These are phyloP conservation scores for Pseudeuparius sepicola DNA, from an alignment of 2,888 invertebrate species.

Conservation along the genomic window DNA sequence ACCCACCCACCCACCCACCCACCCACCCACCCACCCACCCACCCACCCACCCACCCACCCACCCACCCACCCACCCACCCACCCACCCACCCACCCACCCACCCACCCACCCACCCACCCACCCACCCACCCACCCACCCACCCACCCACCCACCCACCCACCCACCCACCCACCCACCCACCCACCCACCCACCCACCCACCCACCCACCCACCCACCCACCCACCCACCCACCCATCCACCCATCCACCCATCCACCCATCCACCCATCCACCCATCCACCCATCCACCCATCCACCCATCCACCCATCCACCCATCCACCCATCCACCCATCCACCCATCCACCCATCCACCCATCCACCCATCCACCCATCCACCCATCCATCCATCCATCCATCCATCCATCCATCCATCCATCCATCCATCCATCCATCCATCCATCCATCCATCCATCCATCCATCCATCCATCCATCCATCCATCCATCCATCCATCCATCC, in stretches of 20 bases:
- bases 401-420: too few relatives aligned
- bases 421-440: too few relatives aligned
- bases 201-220: conserved; percentile 3
- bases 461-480: conserved; percentile 2
- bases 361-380: too few relatives aligned
- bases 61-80: conserved; percentile 1
- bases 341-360: too few relatives aligned
- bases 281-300: conserved; percentile 3
- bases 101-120: conserved; percentile 3
- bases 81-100: conserved; percentile 1
- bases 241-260: conserved; percentile 3
- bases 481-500: conserved; percentile 1
- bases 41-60: too few relatives aligned
- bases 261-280: conserved; percentile 2
- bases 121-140: conserved; percentile 3
- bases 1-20: too few relatives aligned
- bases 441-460: too few relatives aligned
- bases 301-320: conserved; percentile 3
- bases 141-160: conserved; percentile 3
- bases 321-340: conserved; percentile 2
- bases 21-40: too few relatives aligned
- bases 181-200: conserved; percentile 3
- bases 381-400: too few relatives aligned
- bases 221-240: conserved; percentile 3
- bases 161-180: conserved; percentile 3